Conservation (phyloP, 2,797 vertebrate genomes). For the Dallia pectoralis region DNA sequence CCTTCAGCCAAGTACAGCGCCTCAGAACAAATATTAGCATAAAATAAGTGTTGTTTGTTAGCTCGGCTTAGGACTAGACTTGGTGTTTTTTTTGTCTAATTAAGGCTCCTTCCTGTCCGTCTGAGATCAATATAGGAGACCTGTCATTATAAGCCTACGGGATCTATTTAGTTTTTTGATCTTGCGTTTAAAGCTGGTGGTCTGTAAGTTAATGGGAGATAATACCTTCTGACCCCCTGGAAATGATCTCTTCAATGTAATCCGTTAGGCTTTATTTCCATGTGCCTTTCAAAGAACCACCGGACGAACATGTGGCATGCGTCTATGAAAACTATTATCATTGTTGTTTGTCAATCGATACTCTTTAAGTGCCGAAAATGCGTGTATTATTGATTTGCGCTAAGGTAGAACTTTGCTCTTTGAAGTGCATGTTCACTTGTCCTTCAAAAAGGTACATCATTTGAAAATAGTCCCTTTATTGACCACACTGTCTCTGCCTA, state of each 20-base stretch:
- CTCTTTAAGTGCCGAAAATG: constrained; percentile 56
- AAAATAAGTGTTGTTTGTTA: constrained; percentile 36
- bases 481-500: constrained; percentile 12
- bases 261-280: constrained; percentile 45
- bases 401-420: constrained; percentile 39
- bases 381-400: constrained; percentile 50
- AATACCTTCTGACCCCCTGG: constrained; percentile 15
- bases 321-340: constrained; percentile 16
- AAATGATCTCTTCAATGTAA: background rate
- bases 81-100: background rate
- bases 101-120: background rate
- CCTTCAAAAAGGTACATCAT: background rate
- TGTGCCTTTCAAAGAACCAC: constrained; percentile 50
- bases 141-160: background rate
- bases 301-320: constrained; percentile 32
- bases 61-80: background rate
- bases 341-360: constrained; percentile 54
- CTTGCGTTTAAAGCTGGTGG: constrained; percentile 30
- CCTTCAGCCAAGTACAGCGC: constrained; percentile 30
- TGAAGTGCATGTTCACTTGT: constrained; percentile 16
- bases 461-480: background rate
- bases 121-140: background rate
- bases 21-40: constrained; percentile 39
- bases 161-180: background rate
- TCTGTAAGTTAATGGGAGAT: constrained; percentile 59